These are phyloP conservation scores for Pipra filicauda DNA, from an alignment of 2,113 vertebrate genomes.

Conservation along the genomic window DNA sequence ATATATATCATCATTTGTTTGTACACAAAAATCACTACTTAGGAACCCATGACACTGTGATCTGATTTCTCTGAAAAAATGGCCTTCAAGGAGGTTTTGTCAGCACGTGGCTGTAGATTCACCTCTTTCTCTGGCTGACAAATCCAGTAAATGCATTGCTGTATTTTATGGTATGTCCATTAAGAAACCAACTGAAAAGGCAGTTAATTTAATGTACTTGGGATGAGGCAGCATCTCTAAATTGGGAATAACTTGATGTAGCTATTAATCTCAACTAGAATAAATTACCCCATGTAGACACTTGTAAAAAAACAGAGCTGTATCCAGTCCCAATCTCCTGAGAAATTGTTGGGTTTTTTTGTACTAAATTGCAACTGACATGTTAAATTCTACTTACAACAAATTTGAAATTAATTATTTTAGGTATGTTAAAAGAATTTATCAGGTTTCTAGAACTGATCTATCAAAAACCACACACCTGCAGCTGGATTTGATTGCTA, in stretches of 20 bases:
- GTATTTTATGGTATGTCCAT: not conserved
- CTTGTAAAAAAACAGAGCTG: not conserved
- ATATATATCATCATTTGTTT: not conserved
- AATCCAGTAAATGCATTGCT: not conserved
- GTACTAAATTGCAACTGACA: not conserved
- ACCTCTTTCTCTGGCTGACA: not conserved
- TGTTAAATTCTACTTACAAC: not conserved
- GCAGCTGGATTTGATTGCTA: not conserved
- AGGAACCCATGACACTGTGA: accelerated
- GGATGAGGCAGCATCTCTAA: not conserved
- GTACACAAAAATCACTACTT: not conserved
- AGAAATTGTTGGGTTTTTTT: not conserved
- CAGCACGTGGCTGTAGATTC: not conserved
- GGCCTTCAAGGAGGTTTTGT: not conserved
- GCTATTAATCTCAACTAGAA: not conserved
- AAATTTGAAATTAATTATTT: not conserved
- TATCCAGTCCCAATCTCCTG: not conserved
- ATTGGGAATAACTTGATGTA: not conserved
- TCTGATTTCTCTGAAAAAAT: not conserved
- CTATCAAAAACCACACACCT: not conserved
- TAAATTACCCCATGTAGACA: not conserved
- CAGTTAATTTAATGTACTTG: not conserved
- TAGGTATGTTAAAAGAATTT: not conserved
- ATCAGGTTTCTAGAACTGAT: not conserved
- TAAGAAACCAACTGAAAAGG: not conserved